Evolutionary conservation across 2,797 vertebrate species (phyloP).

Genomic region (Phrynocephalus vlangalii): DNA sequence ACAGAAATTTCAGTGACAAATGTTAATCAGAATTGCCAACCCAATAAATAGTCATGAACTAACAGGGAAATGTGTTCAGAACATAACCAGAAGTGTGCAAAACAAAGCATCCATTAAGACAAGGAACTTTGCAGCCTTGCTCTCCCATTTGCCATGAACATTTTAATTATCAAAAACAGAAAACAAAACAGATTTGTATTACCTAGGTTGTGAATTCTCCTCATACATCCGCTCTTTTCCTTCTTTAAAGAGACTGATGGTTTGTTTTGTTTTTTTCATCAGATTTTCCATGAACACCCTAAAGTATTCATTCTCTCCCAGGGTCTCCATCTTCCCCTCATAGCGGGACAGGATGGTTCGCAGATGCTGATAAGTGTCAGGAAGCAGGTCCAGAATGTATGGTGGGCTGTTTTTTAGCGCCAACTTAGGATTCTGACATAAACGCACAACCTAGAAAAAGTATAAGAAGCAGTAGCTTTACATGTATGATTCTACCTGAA

Average conservation of each 20-base stretch:
- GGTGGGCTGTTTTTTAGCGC: conserved; percentile 98
- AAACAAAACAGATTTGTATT: conserved; percentile 44
- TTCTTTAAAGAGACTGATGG: conserved; percentile 98
- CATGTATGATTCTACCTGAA: not conserved
- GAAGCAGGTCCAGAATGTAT: conserved; percentile 97
- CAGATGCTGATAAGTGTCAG: conserved; percentile 98
- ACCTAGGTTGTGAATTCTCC: conserved; percentile 99
- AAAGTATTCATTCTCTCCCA: conserved; percentile 98
- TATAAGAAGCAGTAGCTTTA: not conserved
- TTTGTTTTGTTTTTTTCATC: conserved; percentile 99
- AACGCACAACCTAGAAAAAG: conserved; percentile 89
- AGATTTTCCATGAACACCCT: conserved; percentile 98
- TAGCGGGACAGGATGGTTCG: conserved; percentile 95
- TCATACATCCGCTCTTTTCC: conserved; percentile 99
- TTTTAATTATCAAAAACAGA: not conserved
- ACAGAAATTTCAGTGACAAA: not conserved
- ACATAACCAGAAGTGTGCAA: not conserved
- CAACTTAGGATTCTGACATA: conserved; percentile 97
- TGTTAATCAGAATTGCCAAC: not conserved
- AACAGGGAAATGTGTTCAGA: not conserved
- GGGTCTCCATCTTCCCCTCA: conserved; percentile 96
- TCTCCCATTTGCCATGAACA: not conserved
- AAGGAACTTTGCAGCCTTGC: not conserved
- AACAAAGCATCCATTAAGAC: not conserved
- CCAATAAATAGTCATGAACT: not conserved